Evolutionary conservation across 2,797 vertebrate species (phyloP).

Genomic region (Hypotaenidia philippensis): DNA sequence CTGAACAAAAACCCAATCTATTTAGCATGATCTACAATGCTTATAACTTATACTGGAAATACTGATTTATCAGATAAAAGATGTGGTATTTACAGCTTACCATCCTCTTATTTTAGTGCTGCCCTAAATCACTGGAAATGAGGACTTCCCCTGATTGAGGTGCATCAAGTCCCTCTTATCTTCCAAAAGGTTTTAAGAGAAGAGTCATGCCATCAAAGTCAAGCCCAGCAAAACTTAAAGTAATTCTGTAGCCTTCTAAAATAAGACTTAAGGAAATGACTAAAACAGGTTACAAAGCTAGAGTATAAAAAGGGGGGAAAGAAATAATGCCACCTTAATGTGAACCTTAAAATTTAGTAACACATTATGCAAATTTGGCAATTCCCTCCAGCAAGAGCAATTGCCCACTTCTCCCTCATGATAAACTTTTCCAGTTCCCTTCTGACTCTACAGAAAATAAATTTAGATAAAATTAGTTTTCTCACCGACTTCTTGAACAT

Average conservation of each 20-base stretch:
- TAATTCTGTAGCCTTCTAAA: neutral
- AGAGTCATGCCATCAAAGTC: neutral
- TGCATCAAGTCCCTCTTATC: neutral
- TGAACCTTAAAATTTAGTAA: neutral
- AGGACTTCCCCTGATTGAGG: neutral
- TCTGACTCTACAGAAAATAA: neutral
- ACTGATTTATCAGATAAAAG: neutral
- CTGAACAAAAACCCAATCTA: neutral
- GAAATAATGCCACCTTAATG: fast-evolving
- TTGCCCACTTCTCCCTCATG: neutral
- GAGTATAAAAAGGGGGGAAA: fast-evolving
- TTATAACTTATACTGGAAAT: neutral
- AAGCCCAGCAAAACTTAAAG: neutral
- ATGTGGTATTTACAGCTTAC: neutral
- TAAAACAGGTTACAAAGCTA: neutral
- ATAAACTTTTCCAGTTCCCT: neutral
- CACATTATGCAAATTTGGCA: neutral
- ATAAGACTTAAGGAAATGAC: neutral
- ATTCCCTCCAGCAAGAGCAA: neutral
- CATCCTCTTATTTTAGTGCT: neutral
- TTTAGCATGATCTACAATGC: neutral
- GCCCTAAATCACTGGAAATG: neutral
- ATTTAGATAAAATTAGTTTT: neutral
- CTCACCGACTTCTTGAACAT: neutral
- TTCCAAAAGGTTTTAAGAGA: neutral